Percentiles rank a stretch among this genome's conserved stretches.
Conservation (phyloP, 2,797 vertebrate genomes). For the Psittacula echo region DNA sequence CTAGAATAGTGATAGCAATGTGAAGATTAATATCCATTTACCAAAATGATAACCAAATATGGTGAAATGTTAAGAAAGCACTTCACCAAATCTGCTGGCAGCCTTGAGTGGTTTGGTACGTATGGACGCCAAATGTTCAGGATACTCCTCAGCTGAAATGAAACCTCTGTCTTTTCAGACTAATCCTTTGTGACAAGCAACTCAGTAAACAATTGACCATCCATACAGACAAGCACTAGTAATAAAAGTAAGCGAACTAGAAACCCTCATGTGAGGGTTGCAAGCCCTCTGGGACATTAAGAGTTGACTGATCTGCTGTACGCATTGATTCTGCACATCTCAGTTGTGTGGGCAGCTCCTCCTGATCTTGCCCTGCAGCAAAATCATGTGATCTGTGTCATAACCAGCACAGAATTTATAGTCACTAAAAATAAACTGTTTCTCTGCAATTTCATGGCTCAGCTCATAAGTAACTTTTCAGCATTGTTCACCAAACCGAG, state of each 20-base stretch:
- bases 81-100: neutral
- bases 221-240: neutral
- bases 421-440: constrained; percentile 18
- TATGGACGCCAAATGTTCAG: neutral
- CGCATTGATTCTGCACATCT: neutral
- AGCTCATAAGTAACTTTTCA: neutral
- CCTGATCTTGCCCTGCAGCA: neutral
- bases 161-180: neutral
- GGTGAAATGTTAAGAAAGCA: neutral
- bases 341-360: neutral
- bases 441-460: neutral
- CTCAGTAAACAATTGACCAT: neutral
- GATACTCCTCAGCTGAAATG: neutral
- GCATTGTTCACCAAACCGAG: neutral
- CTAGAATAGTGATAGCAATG: neutral
- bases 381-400: neutral
- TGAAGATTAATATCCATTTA: neutral
- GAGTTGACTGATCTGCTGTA: neutral
- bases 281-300: neutral
- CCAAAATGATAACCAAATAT: neutral
- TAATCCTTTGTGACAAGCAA: neutral
- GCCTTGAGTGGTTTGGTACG: neutral
- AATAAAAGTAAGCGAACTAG: neutral
- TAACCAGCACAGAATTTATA: neutral
- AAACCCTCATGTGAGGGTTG: neutral